Evolutionary conservation across 2,113 vertebrate genomes (phyloP).

Genomic region (Columba janthina): DNA sequence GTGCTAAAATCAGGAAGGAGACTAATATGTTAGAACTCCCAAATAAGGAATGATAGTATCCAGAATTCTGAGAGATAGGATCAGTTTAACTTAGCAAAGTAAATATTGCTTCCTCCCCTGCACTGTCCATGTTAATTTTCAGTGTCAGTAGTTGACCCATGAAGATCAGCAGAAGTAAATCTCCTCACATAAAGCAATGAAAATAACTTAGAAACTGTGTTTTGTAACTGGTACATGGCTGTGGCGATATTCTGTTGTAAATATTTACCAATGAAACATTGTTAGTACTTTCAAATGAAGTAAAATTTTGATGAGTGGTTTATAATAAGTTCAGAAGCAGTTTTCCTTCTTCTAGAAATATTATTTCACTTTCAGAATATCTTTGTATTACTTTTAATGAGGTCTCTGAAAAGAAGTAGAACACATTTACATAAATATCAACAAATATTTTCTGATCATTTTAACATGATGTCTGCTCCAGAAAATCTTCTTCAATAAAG

Average conservation of each 20-base stretch:
- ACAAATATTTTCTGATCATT: not conserved
- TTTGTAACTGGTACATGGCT: not conserved
- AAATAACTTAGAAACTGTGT: not conserved
- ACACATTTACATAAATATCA: not conserved
- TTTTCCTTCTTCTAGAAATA: not conserved
- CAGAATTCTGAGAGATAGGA: not conserved
- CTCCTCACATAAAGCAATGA: fast-evolving
- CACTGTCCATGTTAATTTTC: not conserved
- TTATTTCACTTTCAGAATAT: not conserved
- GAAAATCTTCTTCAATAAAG: not conserved
- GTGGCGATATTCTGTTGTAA: not conserved
- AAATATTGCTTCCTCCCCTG: not conserved
- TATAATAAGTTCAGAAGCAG: not conserved
- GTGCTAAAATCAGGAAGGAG: not conserved
- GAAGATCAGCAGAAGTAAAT: not conserved
- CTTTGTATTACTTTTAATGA: not conserved
- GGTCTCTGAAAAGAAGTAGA: not conserved
- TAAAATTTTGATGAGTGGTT: not conserved
- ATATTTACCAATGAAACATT: not conserved
- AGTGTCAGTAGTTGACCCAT: not conserved
- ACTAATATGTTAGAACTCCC: not conserved
- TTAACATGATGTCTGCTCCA: not conserved
- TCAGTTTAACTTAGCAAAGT: not conserved
- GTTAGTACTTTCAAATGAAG: not conserved
- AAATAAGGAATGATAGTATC: not conserved